These are phyloP conservation scores for Psammodynastes pulverulentus DNA, from an alignment of 2,113 vertebrate species.

Conservation along the genomic window DNA sequence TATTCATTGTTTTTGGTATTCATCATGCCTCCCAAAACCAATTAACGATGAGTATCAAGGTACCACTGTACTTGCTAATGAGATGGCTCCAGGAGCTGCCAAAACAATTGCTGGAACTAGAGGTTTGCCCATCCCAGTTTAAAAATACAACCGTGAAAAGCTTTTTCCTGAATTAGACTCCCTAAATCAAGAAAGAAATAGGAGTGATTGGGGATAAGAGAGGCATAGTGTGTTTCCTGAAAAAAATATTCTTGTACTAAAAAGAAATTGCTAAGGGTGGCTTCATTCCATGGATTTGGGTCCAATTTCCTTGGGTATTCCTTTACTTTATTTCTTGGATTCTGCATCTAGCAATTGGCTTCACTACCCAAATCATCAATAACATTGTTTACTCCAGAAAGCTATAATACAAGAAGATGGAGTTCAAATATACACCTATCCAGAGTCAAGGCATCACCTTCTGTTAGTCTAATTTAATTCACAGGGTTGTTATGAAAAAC, in stretches of 20 bases:
- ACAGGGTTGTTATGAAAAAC: neutral
- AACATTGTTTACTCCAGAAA: neutral
- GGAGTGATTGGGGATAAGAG: neutral
- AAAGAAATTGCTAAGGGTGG: neutral
- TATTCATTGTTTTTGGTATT: neutral
- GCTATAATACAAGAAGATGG: neutral
- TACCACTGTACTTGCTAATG: neutral
- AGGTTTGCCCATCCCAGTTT: neutral
- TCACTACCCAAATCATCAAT: neutral
- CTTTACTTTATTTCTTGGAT: neutral
- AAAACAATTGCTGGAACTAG: neutral
- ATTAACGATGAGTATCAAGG: neutral
- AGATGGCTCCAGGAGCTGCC: neutral
- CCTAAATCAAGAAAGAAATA: neutral
- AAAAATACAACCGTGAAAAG: neutral
- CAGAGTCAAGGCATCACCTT: neutral
- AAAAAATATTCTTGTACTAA: neutral
- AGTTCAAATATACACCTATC: neutral
- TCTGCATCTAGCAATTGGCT: neutral
- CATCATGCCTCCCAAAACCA: neutral
- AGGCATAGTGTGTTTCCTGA: neutral
- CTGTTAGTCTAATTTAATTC: neutral
- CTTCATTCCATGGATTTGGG: neutral
- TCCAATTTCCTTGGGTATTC: neutral
- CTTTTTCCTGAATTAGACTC: neutral